Base-by-base conservation (phyloP, 1,140 invertebrate genomes). In the Pantala flavescens region DNA sequence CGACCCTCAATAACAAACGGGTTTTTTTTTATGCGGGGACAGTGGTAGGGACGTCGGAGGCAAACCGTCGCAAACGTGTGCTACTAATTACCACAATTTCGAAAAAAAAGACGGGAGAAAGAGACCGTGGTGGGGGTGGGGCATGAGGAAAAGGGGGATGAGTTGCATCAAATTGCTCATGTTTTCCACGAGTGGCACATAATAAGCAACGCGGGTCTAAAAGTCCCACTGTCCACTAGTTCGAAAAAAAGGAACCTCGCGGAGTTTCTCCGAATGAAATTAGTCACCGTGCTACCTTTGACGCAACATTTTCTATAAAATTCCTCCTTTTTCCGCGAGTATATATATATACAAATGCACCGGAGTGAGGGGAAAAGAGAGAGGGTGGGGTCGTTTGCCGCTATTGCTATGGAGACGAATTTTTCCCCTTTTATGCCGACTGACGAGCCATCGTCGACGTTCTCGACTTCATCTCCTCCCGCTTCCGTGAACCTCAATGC, bases 11-110 rank as follows among this genome's bases (percentile, higher is more conserved):
- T 63, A 63, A 63, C 49, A 63, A 63, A 63, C 49, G n/a, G 3
- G 5, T 63, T 16, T 16, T 21, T 19, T 19, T 5, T 16, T 16
- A 16, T 9, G 1, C 14, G n/a, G 49, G 49, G 49, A 21, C n/a
- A 19, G n/a, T 19, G 49, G 3, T 3, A 1, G n/a, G 49, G 49
- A 63, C 5, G 49, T 1, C 14, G 49, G n/a, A 63, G 49, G 49
- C 49, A 63, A 16, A 14, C 49, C 16, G 49, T 21, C 14, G 49
- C 2, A 63, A 21, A 21, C 49, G n/a, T 63, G 49, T 63, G 49
- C 49, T 63, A 63, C 49, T 63, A 63, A 63, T 63, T 63, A 63
- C 49, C 49, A 12, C 49, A 63, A 63, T 63, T 63, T 63, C 49
- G n/a, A 63, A 63, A 21, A 21, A 63, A 21, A 63, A 7, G n/a